phyloP scores from a whole-genome alignment of 2,888 invertebrate species.

The Agapostemon virescens region DNA sequence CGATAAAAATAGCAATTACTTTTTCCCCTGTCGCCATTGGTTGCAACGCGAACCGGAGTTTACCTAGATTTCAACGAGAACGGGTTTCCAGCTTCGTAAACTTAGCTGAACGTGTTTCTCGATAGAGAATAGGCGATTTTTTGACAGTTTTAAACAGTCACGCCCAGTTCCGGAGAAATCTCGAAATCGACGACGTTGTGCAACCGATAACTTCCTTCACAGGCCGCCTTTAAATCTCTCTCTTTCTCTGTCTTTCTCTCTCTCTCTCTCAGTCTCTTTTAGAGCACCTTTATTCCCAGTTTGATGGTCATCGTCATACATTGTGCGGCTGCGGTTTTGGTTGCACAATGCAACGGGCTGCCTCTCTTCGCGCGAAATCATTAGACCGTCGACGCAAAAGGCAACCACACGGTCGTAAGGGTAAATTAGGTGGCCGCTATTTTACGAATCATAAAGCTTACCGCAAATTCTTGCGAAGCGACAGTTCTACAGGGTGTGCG shows the following conservation, averaged over 20 bases:
- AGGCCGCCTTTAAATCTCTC: not conserved
- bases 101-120: not conserved
- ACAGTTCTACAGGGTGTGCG: conserved; percentile 5
- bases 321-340: conserved; percentile 24
- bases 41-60: not conserved
- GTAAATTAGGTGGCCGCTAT: conserved; percentile 38
- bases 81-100: not conserved
- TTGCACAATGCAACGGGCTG: conserved; percentile 29
- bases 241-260: not conserved
- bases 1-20: not conserved
- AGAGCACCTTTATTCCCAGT: conserved; percentile 16
- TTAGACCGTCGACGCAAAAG: conserved; percentile 38
- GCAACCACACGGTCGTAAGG: conserved; percentile 37
- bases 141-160: not conserved
- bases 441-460: conserved; percentile 35
- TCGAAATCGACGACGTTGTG: conserved; percentile 15
- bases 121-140: not conserved
- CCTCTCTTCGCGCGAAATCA: conserved; percentile 36
- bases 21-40: not conserved
- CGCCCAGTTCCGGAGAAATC: conserved; percentile 6
- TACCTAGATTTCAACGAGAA: not conserved
- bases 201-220: not conserved
- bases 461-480: conserved; percentile 20
- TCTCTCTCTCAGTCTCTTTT: conserved; percentile 4
- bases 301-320: conserved; percentile 29